Evolutionary conservation across 2,797 vertebrate genomes (phyloP).

Genomic region (Helarctos malayanus): DNA sequence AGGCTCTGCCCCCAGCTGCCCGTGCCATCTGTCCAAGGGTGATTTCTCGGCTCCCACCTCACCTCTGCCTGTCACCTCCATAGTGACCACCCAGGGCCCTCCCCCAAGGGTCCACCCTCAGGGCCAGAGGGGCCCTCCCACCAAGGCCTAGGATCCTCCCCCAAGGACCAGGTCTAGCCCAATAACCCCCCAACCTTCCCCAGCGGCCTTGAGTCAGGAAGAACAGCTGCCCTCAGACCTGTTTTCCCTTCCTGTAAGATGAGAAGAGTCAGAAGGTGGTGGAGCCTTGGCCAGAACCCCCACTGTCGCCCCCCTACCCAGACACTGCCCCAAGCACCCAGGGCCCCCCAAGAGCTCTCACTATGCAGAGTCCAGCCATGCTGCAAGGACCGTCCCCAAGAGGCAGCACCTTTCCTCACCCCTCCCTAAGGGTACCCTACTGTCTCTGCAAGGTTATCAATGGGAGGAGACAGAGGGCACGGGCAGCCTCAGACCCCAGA

Average conservation of each 20-base stretch:
- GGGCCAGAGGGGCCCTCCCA: accelerated
- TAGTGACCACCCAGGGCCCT: not conserved
- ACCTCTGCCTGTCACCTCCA: not conserved
- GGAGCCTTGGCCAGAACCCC: not conserved
- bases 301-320: accelerated
- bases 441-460: accelerated
- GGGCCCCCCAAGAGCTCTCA: not conserved
- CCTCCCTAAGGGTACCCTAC: too few species aligned
- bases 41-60: constrained; percentile 68
- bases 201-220: not conserved
- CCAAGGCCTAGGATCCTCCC: not conserved
- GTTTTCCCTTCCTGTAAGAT: accelerated
- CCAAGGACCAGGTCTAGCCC: not conserved
- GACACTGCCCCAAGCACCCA: accelerated
- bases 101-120: accelerated
- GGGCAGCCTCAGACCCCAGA: not conserved
- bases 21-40: accelerated
- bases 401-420: too few species aligned
- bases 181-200: too few species aligned
- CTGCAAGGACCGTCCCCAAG: accelerated
- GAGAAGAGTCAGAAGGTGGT: accelerated
- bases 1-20: not conserved
- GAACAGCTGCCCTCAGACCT: not conserved
- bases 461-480: accelerated
- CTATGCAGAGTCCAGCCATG: not conserved